Base-by-base conservation (phyloP, 2,888 invertebrate species). In the Hypselothyrea guttata region DNA sequence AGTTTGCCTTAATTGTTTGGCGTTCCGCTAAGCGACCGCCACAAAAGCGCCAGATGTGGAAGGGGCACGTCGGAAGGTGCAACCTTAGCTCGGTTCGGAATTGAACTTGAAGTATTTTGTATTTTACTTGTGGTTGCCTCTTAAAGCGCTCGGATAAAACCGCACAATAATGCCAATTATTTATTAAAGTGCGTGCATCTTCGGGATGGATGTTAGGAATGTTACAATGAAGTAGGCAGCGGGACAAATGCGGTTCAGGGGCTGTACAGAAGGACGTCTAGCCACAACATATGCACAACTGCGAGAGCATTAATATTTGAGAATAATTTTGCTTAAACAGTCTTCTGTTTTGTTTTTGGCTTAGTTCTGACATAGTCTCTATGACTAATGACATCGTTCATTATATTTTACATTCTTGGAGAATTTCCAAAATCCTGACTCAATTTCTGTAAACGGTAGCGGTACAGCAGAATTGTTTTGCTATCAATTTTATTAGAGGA, bases 341-440 rank as follows among this genome's bases (percentile, higher is more conserved):
- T 27, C 30, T 56, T 38, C 48, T 33, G 11, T 49, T 42, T 47
- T 37, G 56, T 55, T 41, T 49, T 28, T 40, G 22, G n/a, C 28
- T 15, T 16, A 37, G 52, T 35, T 52, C 35, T 52, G 45, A 49
- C 68, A 75, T 86, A 76, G 85, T 83, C 70, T 65, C 85, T 85
- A 88, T 86, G 88, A 88, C 87, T 87, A 88, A 87, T 87, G 88
- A 88, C 84, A 76, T 88, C 86, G 86, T 88, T 87, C 88, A 88
- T 87, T 87, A 88, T 87, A 86, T 77, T 86, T 77, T 66, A 71
- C 72, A 86, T 85, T 85, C 76, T 84, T 86, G 84, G 86, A 84
- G 83, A 58, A 78, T 64, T 71, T 84, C 85, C 86, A 84, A 84
- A 86, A 68, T 55, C 46, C 30, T 56, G 42, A 61, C 46, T 12